A percentile compares a stretch with the other conserved stretches of the same genome.
Conservation (phyloP, 2,113 vertebrate species). For the Myodes glareolus region DNA sequence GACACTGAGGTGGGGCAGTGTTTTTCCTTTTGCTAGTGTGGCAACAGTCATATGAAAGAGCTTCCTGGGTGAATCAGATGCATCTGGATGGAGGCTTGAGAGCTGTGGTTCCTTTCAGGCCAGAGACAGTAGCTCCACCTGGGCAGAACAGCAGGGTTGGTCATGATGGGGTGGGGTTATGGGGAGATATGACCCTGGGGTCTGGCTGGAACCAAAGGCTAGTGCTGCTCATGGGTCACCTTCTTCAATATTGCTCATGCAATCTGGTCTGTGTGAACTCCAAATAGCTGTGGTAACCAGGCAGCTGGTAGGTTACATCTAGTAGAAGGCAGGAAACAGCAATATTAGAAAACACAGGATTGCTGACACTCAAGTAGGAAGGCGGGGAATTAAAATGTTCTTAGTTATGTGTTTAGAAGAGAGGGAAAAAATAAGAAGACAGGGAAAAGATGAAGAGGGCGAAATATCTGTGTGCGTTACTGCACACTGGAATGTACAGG, state of each 20-base stretch:
- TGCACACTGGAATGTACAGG: not conserved
- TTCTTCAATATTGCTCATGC: not conserved
- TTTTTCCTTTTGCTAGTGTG: not conserved
- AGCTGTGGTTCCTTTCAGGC: not conserved
- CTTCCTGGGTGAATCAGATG: not conserved
- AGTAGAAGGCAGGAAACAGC: not conserved
- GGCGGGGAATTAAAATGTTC: not conserved
- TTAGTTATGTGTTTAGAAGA: slow-evolving; percentile 2
- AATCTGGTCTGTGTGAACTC: not conserved
- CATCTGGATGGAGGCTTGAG: not conserved
- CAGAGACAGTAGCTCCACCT: not conserved
- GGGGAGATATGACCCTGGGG: not conserved
- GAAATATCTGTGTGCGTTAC: not conserved
- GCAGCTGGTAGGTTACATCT: not conserved
- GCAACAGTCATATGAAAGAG: not conserved
- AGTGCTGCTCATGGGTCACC: not conserved
- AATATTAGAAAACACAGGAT: not conserved
- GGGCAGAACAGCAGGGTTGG: not conserved
- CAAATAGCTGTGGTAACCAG: not conserved
- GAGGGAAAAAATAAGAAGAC: not conserved
- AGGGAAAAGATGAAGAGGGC: not conserved
- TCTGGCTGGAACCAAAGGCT: not conserved
- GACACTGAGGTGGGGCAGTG: not conserved
- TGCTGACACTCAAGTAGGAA: not conserved
- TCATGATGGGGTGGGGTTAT: not conserved